phyloP scores from a whole-genome alignment of 1,140 invertebrate genomes.

The Drosophila arawakana region DNA sequence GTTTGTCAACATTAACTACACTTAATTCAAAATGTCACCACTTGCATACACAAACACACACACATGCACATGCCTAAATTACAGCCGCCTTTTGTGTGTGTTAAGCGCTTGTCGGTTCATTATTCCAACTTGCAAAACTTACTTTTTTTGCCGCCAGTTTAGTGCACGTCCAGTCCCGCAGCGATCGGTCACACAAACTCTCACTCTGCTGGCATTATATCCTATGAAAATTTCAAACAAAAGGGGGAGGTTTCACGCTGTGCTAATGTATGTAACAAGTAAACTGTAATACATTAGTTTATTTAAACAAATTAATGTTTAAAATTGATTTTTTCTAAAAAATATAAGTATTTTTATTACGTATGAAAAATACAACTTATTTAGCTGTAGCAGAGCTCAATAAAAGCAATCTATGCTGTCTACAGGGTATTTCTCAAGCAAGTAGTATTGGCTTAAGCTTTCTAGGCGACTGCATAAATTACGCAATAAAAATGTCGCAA shows the following conservation, averaged over 20 bases:
- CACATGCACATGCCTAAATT: slow-evolving; percentile 30
- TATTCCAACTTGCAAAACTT: slow-evolving; percentile 43
- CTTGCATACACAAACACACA: not conserved
- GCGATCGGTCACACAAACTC: slow-evolving; percentile 43
- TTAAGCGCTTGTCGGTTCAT: slow-evolving; percentile 21
- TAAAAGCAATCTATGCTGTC: no score
- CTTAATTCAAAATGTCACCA: slow-evolving; percentile 77
- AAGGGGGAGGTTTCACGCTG: not conserved
- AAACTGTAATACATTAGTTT: no score
- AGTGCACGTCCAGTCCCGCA: slow-evolving; percentile 32
- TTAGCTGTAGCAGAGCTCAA: no score
- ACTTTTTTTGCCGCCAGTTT: slow-evolving; percentile 31
- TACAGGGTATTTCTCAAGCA: slow-evolving; percentile 12
- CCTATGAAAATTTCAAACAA: not conserved
- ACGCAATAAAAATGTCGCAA: slow-evolving; percentile 58
- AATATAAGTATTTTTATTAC: no score
- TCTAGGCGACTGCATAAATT: slow-evolving; percentile 48
- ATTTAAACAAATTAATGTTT: no score
- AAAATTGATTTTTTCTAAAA: no score
- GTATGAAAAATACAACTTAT: no score
- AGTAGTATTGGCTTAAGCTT: not conserved
- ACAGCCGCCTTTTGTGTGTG: slow-evolving; percentile 11
- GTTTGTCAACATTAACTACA: slow-evolving; percentile 79
- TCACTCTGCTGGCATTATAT: slow-evolving; percentile 10
- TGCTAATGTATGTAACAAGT: not conserved